Evolutionary conservation across 1,140 invertebrate species (phyloP), one percentile per base, ranked within the genome.

Genomic region (Anastatus disparis): DNA sequence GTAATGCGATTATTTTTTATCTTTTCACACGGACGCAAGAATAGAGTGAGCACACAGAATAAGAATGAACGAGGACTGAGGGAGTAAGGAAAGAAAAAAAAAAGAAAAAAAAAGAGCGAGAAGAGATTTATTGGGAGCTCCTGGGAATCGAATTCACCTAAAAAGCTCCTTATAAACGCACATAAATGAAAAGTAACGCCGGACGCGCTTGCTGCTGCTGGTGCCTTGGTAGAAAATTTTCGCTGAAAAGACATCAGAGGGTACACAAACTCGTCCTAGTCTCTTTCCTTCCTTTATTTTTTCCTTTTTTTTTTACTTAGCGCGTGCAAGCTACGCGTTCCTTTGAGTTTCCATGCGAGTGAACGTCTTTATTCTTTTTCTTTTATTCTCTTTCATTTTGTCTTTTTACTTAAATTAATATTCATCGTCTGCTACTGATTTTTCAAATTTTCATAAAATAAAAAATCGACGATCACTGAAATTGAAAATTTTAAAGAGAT

Each of bases 1-100:
- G 55, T 71, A 71, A 71, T 71, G 56, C 53, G 70, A 71, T 71
- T 71, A 71, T 66, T 65, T 71, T 65, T 71, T 65, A 65, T 71
- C 61, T 64, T 9, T 61, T 50, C 24, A 1, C 44, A 7, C n/a
- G 13, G 10, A 2, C 20, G n/a, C 26, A n/a, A 66, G 40, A 46
- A 44, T 13, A 15, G 29, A 42, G 52, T 29, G 35, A 24, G 48
- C 40, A 24, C 6, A 35, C n/a, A 56, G 17, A 56, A 31, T 13
- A 17, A 59, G 35, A 46, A 26, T 1, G 58, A 50, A 8, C 3
- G 13, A 48, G 20, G 59, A 71, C 48, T 64, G 42, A 8, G 15
- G 27, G 9, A 8, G 24, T 61, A 70, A 66, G 20, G 63, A 61
- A 20, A 42, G 56, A 70, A 44, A 40, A 29, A 24, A 69, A 61